Base-by-base conservation (phyloP, 2,113 vertebrate species). In the Phalacrocorax carbo region DNA sequence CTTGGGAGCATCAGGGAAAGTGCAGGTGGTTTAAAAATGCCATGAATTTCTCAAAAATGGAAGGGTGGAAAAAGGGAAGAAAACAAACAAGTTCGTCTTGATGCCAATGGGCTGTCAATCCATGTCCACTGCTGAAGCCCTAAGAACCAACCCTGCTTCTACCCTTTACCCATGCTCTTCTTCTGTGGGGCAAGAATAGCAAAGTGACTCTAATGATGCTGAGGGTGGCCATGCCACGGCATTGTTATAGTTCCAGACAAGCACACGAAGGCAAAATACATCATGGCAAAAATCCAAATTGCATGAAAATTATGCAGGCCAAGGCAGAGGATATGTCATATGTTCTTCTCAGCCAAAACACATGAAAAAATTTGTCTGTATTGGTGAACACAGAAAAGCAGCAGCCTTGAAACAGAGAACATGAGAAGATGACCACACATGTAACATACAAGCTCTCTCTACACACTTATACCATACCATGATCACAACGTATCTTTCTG, bases 181-280 rank as follows among this genome's bases (percentile, higher is more conserved):
- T 48, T 62, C 48, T 46, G 27, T 7, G 48, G 15, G 42, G 54
- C 32, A 83, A 48, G 12, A 71, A 65, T 22, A 68, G 11, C 3
- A 0, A 27, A 2, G 1, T 0, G 19, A 52, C 8, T 3, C 32
- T 44, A 69, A 60, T 7, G 60, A 52, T 54, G 64, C 46, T n/a
- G 60, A 42, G 21, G 11, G 46, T 36, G 51, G 55, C 55, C 18
- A 3, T 65, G 69, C 30, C 36, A 26, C 58, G 49, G 81, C 38
- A 25, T 1, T n/a, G 58, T 64, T 69, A 73, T 46, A 49, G 62
- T 30, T 42, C 44, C 71, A 68, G 57, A 38, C 34, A 57, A 71
- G 42, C 20, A 32, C 52, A 61, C 0, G 1, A 36, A 64, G 51
- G 73, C 52, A 87, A 36, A 76, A n/a, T 23, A 60, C 49, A 72